A percentile compares a stretch with the other conserved stretches of the same genome.
Evolutionary conservation across 1,140 invertebrate genomes (phyloP).

Genomic region (Mercenaria mercenaria): DNA sequence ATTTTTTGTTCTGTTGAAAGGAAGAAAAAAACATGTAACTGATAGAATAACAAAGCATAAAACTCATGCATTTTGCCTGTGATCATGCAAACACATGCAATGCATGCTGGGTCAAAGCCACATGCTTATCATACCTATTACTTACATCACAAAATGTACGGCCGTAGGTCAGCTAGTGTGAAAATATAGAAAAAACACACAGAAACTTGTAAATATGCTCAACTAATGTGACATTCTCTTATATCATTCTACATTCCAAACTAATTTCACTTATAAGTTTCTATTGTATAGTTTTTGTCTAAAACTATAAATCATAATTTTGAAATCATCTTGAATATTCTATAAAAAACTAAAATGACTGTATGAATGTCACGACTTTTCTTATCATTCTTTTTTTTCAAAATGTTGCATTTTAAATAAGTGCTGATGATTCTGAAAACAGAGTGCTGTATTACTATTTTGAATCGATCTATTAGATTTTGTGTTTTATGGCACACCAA

Average conservation of each 20-base stretch:
- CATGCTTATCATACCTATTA: constrained; percentile 54
- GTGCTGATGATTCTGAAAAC: too few species aligned
- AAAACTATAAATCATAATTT: not conserved
- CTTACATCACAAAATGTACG: constrained; percentile 63
- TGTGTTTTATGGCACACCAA: too few species aligned
- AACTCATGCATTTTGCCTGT: not conserved
- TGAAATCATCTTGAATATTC: constrained; percentile 9
- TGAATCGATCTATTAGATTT: too few species aligned
- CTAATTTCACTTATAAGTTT: not conserved
- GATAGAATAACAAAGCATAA: not conserved
- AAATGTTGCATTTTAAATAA: too few species aligned
- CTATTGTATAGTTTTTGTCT: not conserved
- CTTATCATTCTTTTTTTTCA: too few species aligned
- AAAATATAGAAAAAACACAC: constrained; percentile 53
- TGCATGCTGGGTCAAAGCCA: constrained; percentile 15
- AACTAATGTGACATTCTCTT: constrained; percentile 33
- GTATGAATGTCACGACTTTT: too few species aligned
- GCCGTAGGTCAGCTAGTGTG: constrained; percentile 53
- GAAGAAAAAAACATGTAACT: not conserved
- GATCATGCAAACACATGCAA: constrained; percentile 20
- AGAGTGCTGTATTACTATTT: too few species aligned
- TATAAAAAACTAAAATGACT: not conserved
- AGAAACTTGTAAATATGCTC: constrained; percentile 49
- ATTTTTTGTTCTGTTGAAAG: not conserved
- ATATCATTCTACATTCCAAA: constrained; percentile 31